Conservation (phyloP, 1,140 invertebrate genomes). For the Arctopsyche grandis region DNA sequence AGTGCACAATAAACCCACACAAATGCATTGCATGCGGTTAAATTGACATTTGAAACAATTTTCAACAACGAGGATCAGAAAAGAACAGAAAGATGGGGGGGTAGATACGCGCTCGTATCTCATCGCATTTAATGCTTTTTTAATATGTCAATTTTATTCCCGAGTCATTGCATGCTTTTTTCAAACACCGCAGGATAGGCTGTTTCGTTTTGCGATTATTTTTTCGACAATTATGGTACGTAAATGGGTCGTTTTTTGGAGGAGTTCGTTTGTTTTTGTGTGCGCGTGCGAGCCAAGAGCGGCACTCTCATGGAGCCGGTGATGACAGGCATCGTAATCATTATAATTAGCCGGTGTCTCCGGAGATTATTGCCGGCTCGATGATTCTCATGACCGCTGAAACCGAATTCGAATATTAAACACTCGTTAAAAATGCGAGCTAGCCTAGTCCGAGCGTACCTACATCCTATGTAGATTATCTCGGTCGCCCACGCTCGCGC, state of each 20-base stretch:
- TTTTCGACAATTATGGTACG: constrained; percentile 15
- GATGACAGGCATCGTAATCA: constrained; percentile 54
- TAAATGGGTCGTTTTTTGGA: neutral
- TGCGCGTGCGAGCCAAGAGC: neutral
- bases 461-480: constrained; percentile 7
- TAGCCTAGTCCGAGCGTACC: neutral
- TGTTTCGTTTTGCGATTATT: constrained; percentile 16
- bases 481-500: neutral
- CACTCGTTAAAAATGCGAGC: constrained; percentile 28
- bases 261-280: neutral
- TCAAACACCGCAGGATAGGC: neutral
- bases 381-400: constrained; percentile 29
- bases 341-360: constrained; percentile 54
- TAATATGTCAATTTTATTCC: constrained; percentile 20
- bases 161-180: neutral
- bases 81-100: neutral
- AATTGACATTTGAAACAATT: neutral
- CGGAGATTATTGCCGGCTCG: constrained; percentile 40
- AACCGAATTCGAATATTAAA: constrained; percentile 38
- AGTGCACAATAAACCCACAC: neutral
- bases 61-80: neutral
- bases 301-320: constrained; percentile 5
- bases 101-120: neutral
- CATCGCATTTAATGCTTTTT: constrained; percentile 35
- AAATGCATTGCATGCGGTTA: neutral